Evolutionary conservation across 2,888 invertebrate species (phyloP).

Genomic region (Leptinotarsa haldemani): DNA sequence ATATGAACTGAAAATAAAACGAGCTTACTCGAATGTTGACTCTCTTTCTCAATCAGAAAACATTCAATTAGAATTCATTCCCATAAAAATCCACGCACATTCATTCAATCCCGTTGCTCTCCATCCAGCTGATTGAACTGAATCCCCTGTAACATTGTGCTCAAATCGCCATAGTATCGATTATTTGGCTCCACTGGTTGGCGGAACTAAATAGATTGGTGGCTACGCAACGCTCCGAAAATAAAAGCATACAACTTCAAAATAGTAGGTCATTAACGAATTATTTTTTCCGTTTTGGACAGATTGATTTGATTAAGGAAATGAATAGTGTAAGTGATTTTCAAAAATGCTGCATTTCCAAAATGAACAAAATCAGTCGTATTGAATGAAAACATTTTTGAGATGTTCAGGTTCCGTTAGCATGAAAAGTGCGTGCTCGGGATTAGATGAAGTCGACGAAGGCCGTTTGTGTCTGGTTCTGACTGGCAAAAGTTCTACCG

Average conservation of each 20-base stretch:
- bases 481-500: too few species aligned
- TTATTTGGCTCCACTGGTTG: not conserved
- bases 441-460: too few species aligned
- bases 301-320: not conserved
- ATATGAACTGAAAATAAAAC: too few species aligned
- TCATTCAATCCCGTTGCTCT: not conserved
- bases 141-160: not conserved
- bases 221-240: not conserved
- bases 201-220: not conserved
- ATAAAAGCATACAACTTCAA: not conserved
- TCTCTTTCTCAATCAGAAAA: not conserved
- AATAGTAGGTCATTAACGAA: not conserved
- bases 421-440: too few species aligned
- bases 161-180: not conserved
- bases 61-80: not conserved
- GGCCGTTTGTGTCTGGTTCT: too few species aligned
- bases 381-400: too few species aligned
- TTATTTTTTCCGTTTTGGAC: not conserved
- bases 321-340: too few species aligned
- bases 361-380: too few species aligned
- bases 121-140: not conserved
- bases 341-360: too few species aligned
- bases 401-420: too few species aligned
- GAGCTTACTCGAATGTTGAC: fast-evolving
- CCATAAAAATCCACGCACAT: not conserved